Evolutionary conservation across 2,888 invertebrate species (phyloP).

Genomic region (Eupithecia centaureata): DNA sequence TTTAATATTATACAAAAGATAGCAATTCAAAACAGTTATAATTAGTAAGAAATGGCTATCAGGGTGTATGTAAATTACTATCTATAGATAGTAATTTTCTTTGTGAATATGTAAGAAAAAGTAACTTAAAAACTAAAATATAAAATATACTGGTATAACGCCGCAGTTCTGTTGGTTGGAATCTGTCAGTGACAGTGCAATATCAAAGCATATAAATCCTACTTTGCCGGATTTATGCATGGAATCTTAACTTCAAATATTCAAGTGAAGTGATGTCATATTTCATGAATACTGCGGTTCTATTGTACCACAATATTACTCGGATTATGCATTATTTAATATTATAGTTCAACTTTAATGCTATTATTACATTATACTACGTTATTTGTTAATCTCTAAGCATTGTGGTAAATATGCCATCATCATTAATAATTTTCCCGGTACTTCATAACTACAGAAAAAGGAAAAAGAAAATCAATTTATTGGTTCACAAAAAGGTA

Average conservation of each 20-base stretch:
- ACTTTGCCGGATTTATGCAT: slow-evolving; percentile 12
- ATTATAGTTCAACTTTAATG: neutral
- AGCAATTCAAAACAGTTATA: too few species aligned
- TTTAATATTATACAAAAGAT: too few species aligned
- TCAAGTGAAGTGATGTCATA: slow-evolving; percentile 6
- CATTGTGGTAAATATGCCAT: neutral
- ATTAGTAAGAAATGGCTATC: too few species aligned
- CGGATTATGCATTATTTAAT: neutral
- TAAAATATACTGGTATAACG: neutral
- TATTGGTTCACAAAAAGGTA: neutral
- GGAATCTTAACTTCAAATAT: slow-evolving; percentile 5
- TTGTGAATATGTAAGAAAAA: too few species aligned
- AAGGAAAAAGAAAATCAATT: neutral
- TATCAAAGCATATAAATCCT: slow-evolving; percentile 1
- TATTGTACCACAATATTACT: neutral
- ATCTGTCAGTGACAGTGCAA: slow-evolving; percentile 19
- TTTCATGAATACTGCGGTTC: neutral
- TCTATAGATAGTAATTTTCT: too few species aligned
- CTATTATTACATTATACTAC: neutral
- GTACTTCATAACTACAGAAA: neutral
- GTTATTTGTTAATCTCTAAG: neutral
- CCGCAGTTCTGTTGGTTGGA: neutral
- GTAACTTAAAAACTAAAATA: neutral
- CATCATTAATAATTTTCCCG: neutral
- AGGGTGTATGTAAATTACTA: too few species aligned